Conservation (phyloP, 1,140 invertebrate genomes). For the Zaprionus capensis region DNA sequence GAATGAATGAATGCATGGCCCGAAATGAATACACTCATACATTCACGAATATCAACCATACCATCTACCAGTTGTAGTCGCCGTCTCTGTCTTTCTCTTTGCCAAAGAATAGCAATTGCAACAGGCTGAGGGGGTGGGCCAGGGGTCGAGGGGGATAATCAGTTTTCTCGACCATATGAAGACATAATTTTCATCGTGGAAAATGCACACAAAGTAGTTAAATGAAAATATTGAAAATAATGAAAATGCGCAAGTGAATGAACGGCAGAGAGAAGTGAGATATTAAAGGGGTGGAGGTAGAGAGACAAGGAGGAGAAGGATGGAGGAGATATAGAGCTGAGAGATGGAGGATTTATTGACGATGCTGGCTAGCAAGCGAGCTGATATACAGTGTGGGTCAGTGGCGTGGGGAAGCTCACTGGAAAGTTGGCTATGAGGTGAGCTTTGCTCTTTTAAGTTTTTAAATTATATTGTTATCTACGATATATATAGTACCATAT, state of each 20-base stretch:
- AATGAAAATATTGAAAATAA: constrained; percentile 66
- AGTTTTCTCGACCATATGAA: constrained; percentile 28
- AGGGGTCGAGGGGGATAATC: neutral
- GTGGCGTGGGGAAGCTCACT: neutral
- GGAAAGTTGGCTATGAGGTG: neutral
- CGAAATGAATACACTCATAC: constrained; percentile 26
- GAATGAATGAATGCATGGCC: constrained; percentile 44
- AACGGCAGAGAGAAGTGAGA: neutral
- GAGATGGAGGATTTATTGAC: neutral
- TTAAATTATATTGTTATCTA: neutral
- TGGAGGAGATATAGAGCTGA: neutral
- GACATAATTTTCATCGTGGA: constrained; percentile 40
- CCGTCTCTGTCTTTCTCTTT: constrained; percentile 27
- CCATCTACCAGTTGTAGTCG: neutral
- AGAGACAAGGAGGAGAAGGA: neutral
- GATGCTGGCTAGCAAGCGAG: neutral
- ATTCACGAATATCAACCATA: constrained; percentile 5
- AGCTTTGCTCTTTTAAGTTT: neutral
- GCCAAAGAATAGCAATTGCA: constrained; percentile 29
- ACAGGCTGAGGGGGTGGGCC: neutral
- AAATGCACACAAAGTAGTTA: constrained; percentile 48
- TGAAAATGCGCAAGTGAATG: constrained; percentile 32
- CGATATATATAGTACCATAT: too few species aligned
- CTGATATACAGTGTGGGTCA: constrained; percentile 11
- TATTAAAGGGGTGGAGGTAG: neutral